Percentiles rank a stretch among this genome's conserved stretches.
These are phyloP conservation scores for Agrotis puta DNA, from an alignment of 2,888 invertebrate species.

Conservation along the genomic window DNA sequence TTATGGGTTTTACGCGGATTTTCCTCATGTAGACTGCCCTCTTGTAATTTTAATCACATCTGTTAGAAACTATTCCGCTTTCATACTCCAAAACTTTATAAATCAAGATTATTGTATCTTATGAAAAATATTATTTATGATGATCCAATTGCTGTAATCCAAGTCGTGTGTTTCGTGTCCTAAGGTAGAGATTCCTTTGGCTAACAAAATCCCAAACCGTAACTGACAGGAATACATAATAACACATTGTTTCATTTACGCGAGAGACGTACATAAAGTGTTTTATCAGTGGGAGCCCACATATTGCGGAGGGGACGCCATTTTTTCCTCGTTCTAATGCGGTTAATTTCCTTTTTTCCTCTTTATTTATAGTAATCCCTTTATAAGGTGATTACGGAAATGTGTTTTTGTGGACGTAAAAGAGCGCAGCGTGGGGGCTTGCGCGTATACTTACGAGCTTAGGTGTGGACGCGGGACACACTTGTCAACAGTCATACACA, in stretches of 20 bases:
- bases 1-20: constrained; percentile 84
- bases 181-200: constrained; percentile 67
- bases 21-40: constrained; percentile 75
- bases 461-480: constrained; percentile 57
- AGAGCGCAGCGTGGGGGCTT: constrained; percentile 88
- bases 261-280: constrained; percentile 86
- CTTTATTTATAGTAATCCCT: constrained; percentile 91
- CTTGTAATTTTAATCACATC: constrained; percentile 73
- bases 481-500: constrained; percentile 32
- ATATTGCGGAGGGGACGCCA: constrained; percentile 88
- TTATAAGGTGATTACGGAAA: constrained; percentile 91
- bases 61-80: constrained; percentile 58
- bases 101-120: constrained; percentile 63
- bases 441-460: constrained; percentile 75
- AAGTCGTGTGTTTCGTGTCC: constrained; percentile 2
- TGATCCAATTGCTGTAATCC: constrained; percentile 37
- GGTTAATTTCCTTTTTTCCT: constrained; percentile 91
- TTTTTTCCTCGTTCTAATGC: constrained; percentile 89
- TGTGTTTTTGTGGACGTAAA: constrained; percentile 91
- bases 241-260: constrained; percentile 88
- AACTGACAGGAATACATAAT: constrained; percentile 82
- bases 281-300: constrained; percentile 90
- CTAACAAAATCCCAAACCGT: constrained; percentile 56
- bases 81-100: constrained; percentile 56
- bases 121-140: constrained; percentile 48